phyloP scores from a whole-genome alignment of 2,113 vertebrate species.

The Sander vitreus region DNA sequence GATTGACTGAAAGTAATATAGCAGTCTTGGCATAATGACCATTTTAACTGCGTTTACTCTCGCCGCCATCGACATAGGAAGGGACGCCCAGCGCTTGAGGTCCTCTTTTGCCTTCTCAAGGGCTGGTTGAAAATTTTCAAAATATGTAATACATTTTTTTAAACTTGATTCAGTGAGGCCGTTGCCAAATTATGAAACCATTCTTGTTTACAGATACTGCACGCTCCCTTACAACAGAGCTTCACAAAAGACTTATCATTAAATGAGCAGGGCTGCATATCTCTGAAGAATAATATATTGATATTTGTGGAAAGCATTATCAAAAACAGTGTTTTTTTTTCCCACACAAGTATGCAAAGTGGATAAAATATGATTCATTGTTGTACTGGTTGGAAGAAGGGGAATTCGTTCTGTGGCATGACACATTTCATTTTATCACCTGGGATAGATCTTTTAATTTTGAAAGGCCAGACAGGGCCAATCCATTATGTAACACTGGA shows the following conservation, averaged over 20 bases:
- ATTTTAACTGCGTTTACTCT: no score
- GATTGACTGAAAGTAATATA: no score
- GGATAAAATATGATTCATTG: conserved; percentile 42
- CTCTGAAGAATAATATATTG: neutral
- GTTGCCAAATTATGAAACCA: conserved; percentile 13
- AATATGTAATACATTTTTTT: neutral
- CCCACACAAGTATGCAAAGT: conserved; percentile 44
- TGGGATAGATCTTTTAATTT: conserved; percentile 78
- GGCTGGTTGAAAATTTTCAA: neutral
- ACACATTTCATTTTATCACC: conserved; percentile 71
- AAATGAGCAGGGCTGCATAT: conserved; percentile 40
- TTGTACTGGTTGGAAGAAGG: neutral
- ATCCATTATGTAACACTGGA: conserved; percentile 69
- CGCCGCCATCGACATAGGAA: no score
- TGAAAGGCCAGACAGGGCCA: conserved; percentile 72
- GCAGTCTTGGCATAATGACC: no score
- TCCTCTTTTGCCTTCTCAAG: neutral
- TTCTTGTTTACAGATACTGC: neutral
- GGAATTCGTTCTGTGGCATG: conserved; percentile 33
- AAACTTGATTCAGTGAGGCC: neutral
- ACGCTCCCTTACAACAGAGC: neutral
- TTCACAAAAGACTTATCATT: conserved; percentile 30
- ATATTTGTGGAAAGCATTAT: conserved; percentile 25
- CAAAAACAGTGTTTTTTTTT: conserved; percentile 1
- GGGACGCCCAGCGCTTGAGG: no score